Evolutionary conservation across 2,888 invertebrate species (phyloP), one percentile per base, ranked within the genome.

Genomic region (Pristionchus japonicus): DNA sequence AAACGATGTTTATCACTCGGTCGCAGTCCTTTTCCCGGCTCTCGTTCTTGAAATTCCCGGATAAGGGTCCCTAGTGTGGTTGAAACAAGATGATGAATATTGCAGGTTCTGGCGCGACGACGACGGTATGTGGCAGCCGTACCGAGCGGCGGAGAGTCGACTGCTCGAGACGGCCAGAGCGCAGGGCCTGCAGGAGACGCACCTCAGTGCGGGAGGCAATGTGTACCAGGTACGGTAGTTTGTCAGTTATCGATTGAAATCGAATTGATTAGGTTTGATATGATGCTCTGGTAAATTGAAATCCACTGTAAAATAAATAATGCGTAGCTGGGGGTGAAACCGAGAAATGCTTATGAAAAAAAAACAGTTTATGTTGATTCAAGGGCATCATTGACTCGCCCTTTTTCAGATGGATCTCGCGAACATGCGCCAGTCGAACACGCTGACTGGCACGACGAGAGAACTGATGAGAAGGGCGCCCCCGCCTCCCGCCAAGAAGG

Each of bases 361-460:
- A n/a, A n/a, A n/a, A n/a, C n/a, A n/a, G n/a, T n/a, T n/a, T n/a
- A 13, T 40, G 49, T 17, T 20, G 77, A 77, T 1, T 64, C n/a
- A n/a, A 23, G 1, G 20, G 23, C 67, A n/a, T 31, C 67, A 67
- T 27, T 67, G n/a, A 64, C 31, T 67, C 67, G 67, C 2, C 20
- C 11, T 52, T 23, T 1, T 98, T 95, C 98, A 98, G 0, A 97
- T 99, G 91, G 98, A 99, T 96, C 97, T 99, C 94, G 97, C 97
- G 94, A 97, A 97, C 92, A 98, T 98, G 98, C 98, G 98, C 95
- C 98, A 99, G 96, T 97, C 98, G 91, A 99, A 98, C 95, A 98
- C 99, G 96, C 98, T 98, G 95, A 97, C 98, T 0, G 98, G 98
- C 90, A 98, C 97, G 47, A 97, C 98, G 57, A 96, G 98, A 80